Evolutionary conservation across 2,113 vertebrate species (phyloP), one percentile per base, ranked within the genome.

Genomic region (Lamprotornis superbus): DNA sequence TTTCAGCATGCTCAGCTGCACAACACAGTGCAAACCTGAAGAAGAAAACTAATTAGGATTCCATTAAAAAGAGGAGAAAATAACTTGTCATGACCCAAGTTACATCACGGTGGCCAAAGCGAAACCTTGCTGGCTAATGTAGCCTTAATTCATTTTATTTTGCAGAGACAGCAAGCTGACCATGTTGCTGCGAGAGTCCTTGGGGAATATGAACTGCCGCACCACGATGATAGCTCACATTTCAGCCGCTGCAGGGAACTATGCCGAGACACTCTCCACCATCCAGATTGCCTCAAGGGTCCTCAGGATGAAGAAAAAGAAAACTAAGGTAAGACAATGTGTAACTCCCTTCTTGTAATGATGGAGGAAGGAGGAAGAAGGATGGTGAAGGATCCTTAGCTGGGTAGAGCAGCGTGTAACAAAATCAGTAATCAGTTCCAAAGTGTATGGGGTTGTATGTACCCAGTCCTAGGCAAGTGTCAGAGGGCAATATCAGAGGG

Each of bases 211-310:
- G 98, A 99, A 99, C 98, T 99, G 99, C 97, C 98, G 99, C 92
- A 99, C 99, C 96, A 99, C 99, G 83, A 99, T 99, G 99, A 99
- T 99, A 52, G 99, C 99, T 84, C 99, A 99, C 98, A 99, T 99
- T 98, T 99, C 99, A 28, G 98, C 99, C 0, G 97, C 98, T 14
- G 98, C 99, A 1, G 98, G 98, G 83, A 99, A 98, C 98, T 99
- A 99, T 11, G 98, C 99, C 0, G 99, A 99, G 97, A 99, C 99
- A 1, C 98, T 99, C 76, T 99, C 99, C 96, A 99, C 99, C 93
- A 98, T 99, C 97, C 99, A 99, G 98, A 99, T 99, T 20, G 99
- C 99, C 35, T 99, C 99, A 3, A 98, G 99, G 5, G 99, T 99
- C 83, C 98, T 99, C 86, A 98, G 99, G 94, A 99, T 99, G 99